Percentiles rank a stretch among this genome's conserved stretches.
phyloP scores from a whole-genome alignment of 2,888 invertebrate species.

The Hyalella azteca region DNA sequence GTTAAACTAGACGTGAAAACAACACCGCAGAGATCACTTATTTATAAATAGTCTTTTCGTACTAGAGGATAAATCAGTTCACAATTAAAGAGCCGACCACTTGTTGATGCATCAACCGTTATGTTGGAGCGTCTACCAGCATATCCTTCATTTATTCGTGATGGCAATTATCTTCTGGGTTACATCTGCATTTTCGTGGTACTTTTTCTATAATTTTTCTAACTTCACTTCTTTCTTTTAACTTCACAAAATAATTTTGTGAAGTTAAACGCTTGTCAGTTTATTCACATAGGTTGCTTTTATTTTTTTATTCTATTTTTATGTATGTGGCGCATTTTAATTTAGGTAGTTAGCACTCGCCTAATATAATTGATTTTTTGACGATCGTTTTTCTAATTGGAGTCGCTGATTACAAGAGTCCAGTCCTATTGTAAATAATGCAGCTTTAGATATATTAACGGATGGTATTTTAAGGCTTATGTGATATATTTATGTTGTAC shows the following conservation, averaged over 20 bases:
- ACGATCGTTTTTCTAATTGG: not conserved
- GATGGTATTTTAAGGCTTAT: conserved; percentile 53
- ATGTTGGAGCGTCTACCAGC: too few relatives aligned
- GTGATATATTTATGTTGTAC: conserved; percentile 59
- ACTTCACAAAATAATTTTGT: too few relatives aligned
- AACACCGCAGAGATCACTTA: too few relatives aligned
- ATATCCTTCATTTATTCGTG: not conserved
- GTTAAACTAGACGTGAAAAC: too few relatives aligned
- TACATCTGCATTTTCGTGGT: not conserved
- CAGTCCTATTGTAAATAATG: conserved; percentile 28
- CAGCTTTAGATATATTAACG: not conserved
- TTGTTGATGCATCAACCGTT: too few relatives aligned
- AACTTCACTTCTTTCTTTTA: too few relatives aligned
- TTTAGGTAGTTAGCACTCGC: not conserved
- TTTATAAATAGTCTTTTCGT: too few relatives aligned
- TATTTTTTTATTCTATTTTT: too few relatives aligned
- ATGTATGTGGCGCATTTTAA: not conserved
- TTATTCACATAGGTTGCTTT: too few relatives aligned
- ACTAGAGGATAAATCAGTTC: too few relatives aligned
- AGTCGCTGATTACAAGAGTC: conserved; percentile 8
- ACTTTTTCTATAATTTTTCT: not conserved
- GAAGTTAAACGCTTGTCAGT: too few relatives aligned
- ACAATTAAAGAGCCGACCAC: too few relatives aligned
- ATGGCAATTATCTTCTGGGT: not conserved
- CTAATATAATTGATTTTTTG: not conserved